phyloP scores from a whole-genome alignment of 1,140 invertebrate genomes.

The Bathynomus jamesi region DNA sequence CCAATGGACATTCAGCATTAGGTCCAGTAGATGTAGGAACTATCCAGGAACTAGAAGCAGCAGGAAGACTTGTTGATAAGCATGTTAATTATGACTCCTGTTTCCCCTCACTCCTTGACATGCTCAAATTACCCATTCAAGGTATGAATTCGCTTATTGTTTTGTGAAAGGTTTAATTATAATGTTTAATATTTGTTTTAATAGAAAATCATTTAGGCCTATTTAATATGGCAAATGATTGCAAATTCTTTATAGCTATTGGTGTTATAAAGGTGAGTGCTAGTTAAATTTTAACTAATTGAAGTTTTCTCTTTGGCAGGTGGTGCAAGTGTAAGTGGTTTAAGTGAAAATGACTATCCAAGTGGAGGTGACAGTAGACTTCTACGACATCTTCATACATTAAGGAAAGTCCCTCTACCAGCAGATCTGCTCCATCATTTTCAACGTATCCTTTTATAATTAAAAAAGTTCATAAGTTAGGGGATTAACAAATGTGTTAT shows the following conservation, averaged over 20 bases:
- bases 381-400: slow-evolving; percentile 62
- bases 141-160: slow-evolving; percentile 40
- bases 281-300: background rate
- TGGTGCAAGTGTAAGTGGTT: slow-evolving; percentile 47
- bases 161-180: background rate
- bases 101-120: slow-evolving; percentile 57
- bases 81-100: slow-evolving; percentile 59
- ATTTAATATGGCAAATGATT: background rate
- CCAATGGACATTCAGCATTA: background rate
- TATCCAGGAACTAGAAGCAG: slow-evolving; percentile 40
- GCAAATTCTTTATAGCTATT: background rate
- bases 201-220: background rate
- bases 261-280: background rate
- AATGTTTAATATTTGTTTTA: background rate
- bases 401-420: slow-evolving; percentile 78
- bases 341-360: slow-evolving; percentile 85
- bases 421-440: slow-evolving; percentile 89
- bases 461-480: slow-evolving; percentile 44
- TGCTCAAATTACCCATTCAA: slow-evolving; percentile 46
- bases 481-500: slow-evolving; percentile 26
- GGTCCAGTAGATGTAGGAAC: slow-evolving; percentile 5
- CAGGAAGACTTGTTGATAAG: slow-evolving; percentile 63
- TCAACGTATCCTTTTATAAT: slow-evolving; percentile 62
- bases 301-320: slow-evolving; percentile 9
- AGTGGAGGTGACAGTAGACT: slow-evolving; percentile 52